Evolutionary conservation across 2,113 vertebrate species (phyloP).

Genomic region (Opisthocomus hoazin): DNA sequence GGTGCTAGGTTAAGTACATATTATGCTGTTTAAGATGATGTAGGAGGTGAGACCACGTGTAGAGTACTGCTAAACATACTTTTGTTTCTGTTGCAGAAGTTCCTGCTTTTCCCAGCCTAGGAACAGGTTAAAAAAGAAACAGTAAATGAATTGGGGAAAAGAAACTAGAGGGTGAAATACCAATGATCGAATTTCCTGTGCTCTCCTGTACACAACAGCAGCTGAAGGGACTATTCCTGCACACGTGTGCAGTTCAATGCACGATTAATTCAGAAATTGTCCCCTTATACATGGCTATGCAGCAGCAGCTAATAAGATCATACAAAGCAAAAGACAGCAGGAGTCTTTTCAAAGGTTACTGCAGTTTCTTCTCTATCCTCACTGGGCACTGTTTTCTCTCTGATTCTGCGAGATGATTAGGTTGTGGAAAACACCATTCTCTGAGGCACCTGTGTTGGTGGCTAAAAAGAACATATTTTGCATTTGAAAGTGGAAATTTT

Average conservation of each 20-base stretch:
- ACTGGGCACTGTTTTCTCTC: neutral
- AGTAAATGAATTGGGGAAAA: neutral
- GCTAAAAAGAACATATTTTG: neutral
- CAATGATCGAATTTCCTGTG: neutral
- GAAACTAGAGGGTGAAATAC: neutral
- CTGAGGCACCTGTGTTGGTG: neutral
- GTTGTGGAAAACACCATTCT: neutral
- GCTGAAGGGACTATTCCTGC: neutral
- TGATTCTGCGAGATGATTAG: neutral
- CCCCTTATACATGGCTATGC: neutral
- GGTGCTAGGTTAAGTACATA: neutral
- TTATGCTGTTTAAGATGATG: neutral
- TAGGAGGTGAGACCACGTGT: neutral
- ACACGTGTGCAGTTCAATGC: rapidly evolving
- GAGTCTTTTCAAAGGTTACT: neutral
- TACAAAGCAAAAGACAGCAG: neutral
- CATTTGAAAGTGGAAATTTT: neutral
- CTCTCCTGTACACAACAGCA: rapidly evolving
- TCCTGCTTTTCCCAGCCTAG: neutral
- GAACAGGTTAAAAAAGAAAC: neutral
- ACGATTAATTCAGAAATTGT: neutral
- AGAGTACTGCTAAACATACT: neutral
- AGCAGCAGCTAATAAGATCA: neutral
- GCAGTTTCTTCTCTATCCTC: neutral
- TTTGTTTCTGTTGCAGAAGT: neutral